Evolutionary conservation across 2,888 invertebrate species (phyloP), one percentile per base, ranked within the genome.

Genomic region (Pachliopta kotzebuea): DNA sequence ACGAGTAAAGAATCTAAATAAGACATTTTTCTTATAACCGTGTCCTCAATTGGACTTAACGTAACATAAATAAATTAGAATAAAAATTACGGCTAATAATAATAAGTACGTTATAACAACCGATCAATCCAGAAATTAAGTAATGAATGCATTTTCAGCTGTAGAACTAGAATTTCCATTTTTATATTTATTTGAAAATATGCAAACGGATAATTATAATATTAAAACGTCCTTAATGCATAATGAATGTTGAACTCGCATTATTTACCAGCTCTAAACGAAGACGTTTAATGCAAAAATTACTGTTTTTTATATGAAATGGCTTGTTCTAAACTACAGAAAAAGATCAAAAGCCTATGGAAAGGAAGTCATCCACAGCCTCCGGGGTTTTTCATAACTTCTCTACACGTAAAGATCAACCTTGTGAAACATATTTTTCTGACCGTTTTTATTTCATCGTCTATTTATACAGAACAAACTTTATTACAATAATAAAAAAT

Each of bases 321-420:
- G 11, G 29, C 29, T 20, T 45, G 18, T 26, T 20, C 23, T 64
- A 23, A 17, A 20, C 23, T 56, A 8, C 14, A 56, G 11, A 64
- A 50, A 26, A 18, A 21, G 20, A 23, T 63, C 23, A 61, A 61
- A 57, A 50, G 45, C 14, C 26, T 37, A 7, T 52, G 11, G 49
- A 57, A 61, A 65, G 56, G 60, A 65, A 61, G 49, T n/a, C 57
- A 1, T 53, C 61, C 45, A 21, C 6, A 4, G 57, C 61, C 61
- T n/a, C n/a, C n/a, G n/a, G n/a, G 61, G 18, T 61, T 65, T 58
- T 61, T 42, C 26, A 57, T 58, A 57, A 54, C 24, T 49, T 57
- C 42, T 57, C 8, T 56, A 60, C 42, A 56, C 49, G 18, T 9
- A 53, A 57, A 57, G 54, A 54, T 23, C 21, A 57, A 8, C 8